These are phyloP conservation scores for Eumacrocentrus americanus DNA, from an alignment of 2,888 invertebrate species.

Conservation along the genomic window DNA sequence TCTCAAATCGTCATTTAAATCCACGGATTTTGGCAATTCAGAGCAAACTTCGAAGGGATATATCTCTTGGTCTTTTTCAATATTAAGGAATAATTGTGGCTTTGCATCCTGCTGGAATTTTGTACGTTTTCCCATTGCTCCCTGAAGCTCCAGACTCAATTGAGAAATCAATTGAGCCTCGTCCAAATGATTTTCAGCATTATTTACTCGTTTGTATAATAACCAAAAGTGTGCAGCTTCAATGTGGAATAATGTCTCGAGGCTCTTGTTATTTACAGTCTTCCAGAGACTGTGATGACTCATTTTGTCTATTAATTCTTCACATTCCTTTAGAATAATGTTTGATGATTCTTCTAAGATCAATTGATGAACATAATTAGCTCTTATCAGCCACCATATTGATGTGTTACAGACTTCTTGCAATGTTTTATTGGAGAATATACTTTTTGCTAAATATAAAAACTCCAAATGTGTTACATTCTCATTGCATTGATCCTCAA, in stretches of 20 bases:
- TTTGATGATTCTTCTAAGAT: constrained; percentile 78
- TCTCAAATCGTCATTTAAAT: constrained; percentile 85
- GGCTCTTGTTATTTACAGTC: constrained; percentile 36
- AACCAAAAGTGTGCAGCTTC: constrained; percentile 74
- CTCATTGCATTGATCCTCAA: constrained; percentile 57
- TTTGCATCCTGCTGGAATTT: constrained; percentile 82
- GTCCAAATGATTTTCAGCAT: constrained; percentile 72
- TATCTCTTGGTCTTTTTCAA: constrained; percentile 63
- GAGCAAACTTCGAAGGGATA: constrained; percentile 61
- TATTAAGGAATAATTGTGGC: constrained; percentile 81
- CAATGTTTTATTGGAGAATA: constrained; percentile 53
- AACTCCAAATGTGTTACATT: constrained; percentile 50
- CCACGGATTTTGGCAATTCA: constrained; percentile 70
- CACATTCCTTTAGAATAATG: constrained; percentile 68
- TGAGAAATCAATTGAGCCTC: constrained; percentile 70
- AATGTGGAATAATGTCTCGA: constrained; percentile 62
- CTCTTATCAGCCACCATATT: constrained; percentile 73
- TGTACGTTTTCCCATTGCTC: constrained; percentile 88
- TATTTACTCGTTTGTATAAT: constrained; percentile 75
- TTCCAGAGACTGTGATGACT: constrained; percentile 33
- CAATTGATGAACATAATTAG: constrained; percentile 76
- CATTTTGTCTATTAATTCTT: constrained; percentile 62
- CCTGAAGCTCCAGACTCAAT: constrained; percentile 73
- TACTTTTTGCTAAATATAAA: constrained; percentile 59
- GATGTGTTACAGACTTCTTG: constrained; percentile 63